Evolutionary conservation across 1,140 invertebrate genomes (phyloP).

Genomic region (Drosophila azteca): DNA sequence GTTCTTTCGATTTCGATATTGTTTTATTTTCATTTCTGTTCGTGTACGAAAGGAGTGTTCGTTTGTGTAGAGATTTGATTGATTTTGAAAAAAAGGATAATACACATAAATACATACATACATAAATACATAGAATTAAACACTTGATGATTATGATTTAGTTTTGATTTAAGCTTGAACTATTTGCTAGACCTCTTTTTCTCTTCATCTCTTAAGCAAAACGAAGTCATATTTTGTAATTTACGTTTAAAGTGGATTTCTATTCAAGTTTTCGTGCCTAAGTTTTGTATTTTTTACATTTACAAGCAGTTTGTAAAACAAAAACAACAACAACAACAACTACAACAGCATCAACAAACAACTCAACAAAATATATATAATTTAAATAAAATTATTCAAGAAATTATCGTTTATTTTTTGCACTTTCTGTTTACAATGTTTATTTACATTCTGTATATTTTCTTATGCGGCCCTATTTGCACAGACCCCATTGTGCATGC

Average conservation of each 20-base stretch:
- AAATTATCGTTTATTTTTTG: slow-evolving; percentile 36
- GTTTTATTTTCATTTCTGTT: slow-evolving; percentile 24
- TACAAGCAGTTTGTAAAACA: slow-evolving; percentile 71
- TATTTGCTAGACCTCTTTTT: slow-evolving; percentile 60
- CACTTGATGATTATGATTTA: slow-evolving; percentile 37
- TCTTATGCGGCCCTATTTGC: slow-evolving; percentile 8
- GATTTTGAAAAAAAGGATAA: neutral
- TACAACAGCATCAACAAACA: slow-evolving; percentile 55
- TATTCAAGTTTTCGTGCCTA: slow-evolving; percentile 61
- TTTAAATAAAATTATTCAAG: slow-evolving; percentile 77
- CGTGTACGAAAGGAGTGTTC: neutral
- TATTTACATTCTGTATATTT: slow-evolving; percentile 19
- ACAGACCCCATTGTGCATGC: slow-evolving; percentile 7
- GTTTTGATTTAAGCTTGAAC: slow-evolving; percentile 37
- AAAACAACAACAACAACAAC: slow-evolving; percentile 35
- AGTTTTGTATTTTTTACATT: slow-evolving; percentile 74
- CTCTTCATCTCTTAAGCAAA: slow-evolving; percentile 74
- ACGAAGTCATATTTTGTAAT: slow-evolving; percentile 82
- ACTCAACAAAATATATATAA: slow-evolving; percentile 81
- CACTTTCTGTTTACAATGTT: slow-evolving; percentile 25
- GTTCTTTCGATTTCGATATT: slow-evolving; percentile 10
- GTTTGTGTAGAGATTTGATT: slow-evolving; percentile 20
- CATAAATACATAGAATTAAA: slow-evolving; percentile 7
- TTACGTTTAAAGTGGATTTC: slow-evolving; percentile 69
- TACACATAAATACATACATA: slow-evolving; percentile 4